Percentiles rank a stretch among this genome's conserved stretches.
These are phyloP conservation scores for Drosophila virilis DNA, from an alignment of 1,140 invertebrate species.

Conservation along the genomic window DNA sequence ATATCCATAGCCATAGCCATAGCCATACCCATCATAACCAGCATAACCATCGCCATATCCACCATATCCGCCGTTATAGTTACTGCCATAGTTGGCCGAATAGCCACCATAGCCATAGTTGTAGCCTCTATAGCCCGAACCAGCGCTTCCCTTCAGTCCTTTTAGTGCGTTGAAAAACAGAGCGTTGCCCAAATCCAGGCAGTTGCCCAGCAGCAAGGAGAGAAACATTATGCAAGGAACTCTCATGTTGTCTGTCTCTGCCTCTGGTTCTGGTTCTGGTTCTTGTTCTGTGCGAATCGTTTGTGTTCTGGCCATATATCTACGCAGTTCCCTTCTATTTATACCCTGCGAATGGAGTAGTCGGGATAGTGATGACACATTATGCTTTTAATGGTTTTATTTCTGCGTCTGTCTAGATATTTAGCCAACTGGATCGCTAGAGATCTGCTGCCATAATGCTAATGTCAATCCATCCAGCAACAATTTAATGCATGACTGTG, in stretches of 20 bases:
- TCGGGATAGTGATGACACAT: constrained; percentile 63
- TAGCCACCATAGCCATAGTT: constrained; percentile 24
- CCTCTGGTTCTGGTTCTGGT: background rate
- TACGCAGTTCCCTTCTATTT: constrained; percentile 62
- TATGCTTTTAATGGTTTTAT: constrained; percentile 62
- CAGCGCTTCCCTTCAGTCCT: constrained; percentile 9
- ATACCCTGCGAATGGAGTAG: constrained; percentile 52
- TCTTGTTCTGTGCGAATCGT: constrained; percentile 31
- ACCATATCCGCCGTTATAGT: constrained; percentile 3
- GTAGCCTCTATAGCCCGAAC: constrained; percentile 14
- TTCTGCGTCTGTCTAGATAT: constrained; percentile 43
- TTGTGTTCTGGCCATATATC: constrained; percentile 46
- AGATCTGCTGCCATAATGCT: constrained; percentile 62
- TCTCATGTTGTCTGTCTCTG: constrained; percentile 49
- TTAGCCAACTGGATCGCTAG: constrained; percentile 52
- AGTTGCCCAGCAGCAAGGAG: constrained; percentile 33
- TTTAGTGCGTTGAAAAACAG: constrained; percentile 62
- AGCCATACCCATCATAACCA: constrained; percentile 14
- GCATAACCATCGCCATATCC: background rate
- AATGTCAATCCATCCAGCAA: constrained; percentile 33
- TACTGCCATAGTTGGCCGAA: constrained; percentile 16
- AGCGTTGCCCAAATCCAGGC: constrained; percentile 44
- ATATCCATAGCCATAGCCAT: constrained; percentile 31
- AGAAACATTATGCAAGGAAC: constrained; percentile 21
- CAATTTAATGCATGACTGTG: constrained; percentile 62